Conservation (phyloP, 2,113 vertebrate species). For the Guaruba guarouba region DNA sequence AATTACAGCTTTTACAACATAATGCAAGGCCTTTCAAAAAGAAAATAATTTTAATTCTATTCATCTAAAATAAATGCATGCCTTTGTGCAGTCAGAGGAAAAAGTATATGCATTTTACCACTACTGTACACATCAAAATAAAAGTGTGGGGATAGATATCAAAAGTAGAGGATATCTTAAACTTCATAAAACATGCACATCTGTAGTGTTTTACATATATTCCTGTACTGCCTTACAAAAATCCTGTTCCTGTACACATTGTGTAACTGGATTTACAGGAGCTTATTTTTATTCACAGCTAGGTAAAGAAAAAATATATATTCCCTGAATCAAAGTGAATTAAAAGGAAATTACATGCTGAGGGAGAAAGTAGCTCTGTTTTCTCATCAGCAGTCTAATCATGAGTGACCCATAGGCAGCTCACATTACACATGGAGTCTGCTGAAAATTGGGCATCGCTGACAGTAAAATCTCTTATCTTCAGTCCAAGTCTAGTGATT, state of each 20-base stretch:
- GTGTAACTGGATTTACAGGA: not conserved
- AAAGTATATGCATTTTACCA: not conserved
- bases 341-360: slow-evolving; percentile 24
- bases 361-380: not conserved
- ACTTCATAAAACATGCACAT: not conserved
- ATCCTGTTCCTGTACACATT: not conserved
- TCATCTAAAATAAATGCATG: not conserved
- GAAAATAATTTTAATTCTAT: slow-evolving; percentile 7
- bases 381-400: slow-evolving; percentile 44
- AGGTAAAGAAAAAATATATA: not conserved
- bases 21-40: not conserved
- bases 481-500: slow-evolving; percentile 8
- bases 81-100: not conserved
- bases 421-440: slow-evolving; percentile 32
- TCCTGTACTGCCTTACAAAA: not conserved
- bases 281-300: slow-evolving; percentile 42
- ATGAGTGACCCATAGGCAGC: not conserved
- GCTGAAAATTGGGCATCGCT: not conserved
- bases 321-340: slow-evolving; percentile 38
- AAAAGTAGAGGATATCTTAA: not conserved
- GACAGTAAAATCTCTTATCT: slow-evolving; percentile 47
- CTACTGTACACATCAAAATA: not conserved
- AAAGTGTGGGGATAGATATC: not conserved
- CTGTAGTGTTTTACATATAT: not conserved
- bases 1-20: not conserved